Percentiles rank a stretch among this genome's conserved stretches.
Evolutionary conservation across 1,140 invertebrate genomes (phyloP).

Genomic region (Polyergus mexicanus): DNA sequence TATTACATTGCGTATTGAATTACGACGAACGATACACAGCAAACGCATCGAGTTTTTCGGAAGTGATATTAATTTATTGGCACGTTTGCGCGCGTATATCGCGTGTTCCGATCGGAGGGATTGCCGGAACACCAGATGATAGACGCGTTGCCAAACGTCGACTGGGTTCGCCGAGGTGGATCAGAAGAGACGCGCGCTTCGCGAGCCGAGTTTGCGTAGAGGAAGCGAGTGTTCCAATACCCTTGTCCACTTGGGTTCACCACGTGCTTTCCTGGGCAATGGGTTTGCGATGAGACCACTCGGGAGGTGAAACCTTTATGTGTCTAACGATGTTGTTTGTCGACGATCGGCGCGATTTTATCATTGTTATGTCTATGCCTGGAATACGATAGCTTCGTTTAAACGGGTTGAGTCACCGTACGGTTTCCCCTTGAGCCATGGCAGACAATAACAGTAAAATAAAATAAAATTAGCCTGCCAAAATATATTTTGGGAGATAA

Average conservation of each 20-base stretch:
- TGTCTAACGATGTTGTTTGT: conserved; percentile 14
- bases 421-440: not conserved
- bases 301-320: not conserved
- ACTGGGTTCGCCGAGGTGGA: conserved; percentile 70
- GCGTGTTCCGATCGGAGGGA: conserved; percentile 15
- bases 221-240: conserved; percentile 69
- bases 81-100: conserved; percentile 16
- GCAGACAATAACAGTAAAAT: not conserved
- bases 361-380: conserved; percentile 6
- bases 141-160: conserved; percentile 70
- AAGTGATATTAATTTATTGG: not conserved
- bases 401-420: not conserved
- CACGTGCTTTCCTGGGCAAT: conserved; percentile 66
- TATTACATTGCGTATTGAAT: not conserved
- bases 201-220: conserved; percentile 71
- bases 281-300: conserved; percentile 17
- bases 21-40: conserved; percentile 12
- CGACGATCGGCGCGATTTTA: conserved; percentile 13
- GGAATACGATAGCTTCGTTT: not conserved
- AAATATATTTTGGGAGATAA: conserved; percentile 10
- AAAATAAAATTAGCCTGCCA: not conserved
- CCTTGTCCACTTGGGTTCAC: conserved; percentile 53
- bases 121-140: conserved; percentile 52
- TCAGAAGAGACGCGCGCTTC: conserved; percentile 65
- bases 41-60: not conserved